Conservation (phyloP, 35 echinoderm and acorn worm genomes). For the Hemicentrotus pulcherrimus region DNA sequence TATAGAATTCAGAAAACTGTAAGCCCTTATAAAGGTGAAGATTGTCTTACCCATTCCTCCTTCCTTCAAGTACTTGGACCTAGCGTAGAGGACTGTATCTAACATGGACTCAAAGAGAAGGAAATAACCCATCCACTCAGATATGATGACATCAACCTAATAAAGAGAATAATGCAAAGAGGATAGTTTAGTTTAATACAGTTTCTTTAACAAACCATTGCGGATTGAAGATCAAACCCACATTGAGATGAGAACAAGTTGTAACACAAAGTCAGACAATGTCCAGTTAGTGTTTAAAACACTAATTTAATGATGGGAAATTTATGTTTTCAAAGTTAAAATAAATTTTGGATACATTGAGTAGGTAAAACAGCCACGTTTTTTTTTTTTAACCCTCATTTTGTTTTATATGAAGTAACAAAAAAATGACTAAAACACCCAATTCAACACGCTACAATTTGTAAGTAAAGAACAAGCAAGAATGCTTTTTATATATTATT, state of each 20-base stretch:
- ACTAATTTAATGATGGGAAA: not conserved
- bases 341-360: too few relatives aligned
- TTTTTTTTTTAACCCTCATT: too few relatives aligned
- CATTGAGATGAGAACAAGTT: not conserved
- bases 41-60: conserved; percentile 79
- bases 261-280: not conserved
- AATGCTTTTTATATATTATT: too few relatives aligned
- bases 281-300: not conserved
- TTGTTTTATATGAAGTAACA: too few relatives aligned
- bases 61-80: conserved; percentile 76
- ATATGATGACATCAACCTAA: conserved; percentile 97
- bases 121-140: conserved; percentile 99
- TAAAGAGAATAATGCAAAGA: conserved; percentile 7
- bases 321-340: too few relatives aligned
- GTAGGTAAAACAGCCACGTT: too few relatives aligned
- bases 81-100: conserved; percentile 96
- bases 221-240: not conserved
- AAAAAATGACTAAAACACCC: too few relatives aligned
- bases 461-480: too few relatives aligned
- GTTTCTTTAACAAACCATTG: not conserved
- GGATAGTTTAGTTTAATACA: not conserved
- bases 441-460: too few relatives aligned
- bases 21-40: too few relatives aligned
- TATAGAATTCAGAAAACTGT: too few relatives aligned
- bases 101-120: conserved; percentile 98